A percentile compares a stretch with the other conserved stretches of the same genome.
Evolutionary conservation across 2,113 vertebrate species (phyloP).

Genomic region (Albula goreensis): DNA sequence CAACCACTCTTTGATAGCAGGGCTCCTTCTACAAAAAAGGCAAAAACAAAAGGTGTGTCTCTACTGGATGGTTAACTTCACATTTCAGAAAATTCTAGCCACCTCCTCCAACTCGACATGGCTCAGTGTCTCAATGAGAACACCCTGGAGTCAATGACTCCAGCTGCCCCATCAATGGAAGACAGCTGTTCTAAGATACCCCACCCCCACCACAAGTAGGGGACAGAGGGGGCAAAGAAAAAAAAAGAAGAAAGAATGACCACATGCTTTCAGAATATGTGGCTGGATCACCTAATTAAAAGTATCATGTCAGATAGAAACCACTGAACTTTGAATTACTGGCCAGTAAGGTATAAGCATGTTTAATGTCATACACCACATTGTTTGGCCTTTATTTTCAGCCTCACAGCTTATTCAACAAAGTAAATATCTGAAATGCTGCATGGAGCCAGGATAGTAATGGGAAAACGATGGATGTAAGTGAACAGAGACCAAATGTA

Average conservation of each 20-base stretch:
- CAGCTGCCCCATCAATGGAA: constrained; percentile 81
- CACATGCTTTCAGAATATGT: neutral
- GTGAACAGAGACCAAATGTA: too few species aligned
- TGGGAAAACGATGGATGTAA: too few species aligned
- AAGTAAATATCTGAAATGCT: neutral
- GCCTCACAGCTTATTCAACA: neutral
- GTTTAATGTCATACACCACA: neutral
- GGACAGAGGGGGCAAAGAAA: neutral
- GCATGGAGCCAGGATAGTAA: neutral
- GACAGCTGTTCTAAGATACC: constrained; percentile 58
- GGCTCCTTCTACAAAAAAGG: neutral
- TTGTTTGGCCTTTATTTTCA: neutral
- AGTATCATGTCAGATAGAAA: neutral
- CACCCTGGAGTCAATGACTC: constrained; percentile 70
- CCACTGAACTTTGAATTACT: neutral
- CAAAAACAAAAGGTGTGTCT: constrained; percentile 41
- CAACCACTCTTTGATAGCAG: neutral
- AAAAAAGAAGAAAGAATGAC: neutral
- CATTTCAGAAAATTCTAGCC: constrained; percentile 54
- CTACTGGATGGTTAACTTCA: constrained; percentile 68
- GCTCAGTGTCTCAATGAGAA: constrained; percentile 77
- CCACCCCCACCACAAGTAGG: constrained; percentile 45
- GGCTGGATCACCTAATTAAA: neutral
- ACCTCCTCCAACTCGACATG: constrained; percentile 69
- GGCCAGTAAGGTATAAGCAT: neutral